phyloP scores from a whole-genome alignment of 2,888 invertebrate species.

The Sericinus montela region DNA sequence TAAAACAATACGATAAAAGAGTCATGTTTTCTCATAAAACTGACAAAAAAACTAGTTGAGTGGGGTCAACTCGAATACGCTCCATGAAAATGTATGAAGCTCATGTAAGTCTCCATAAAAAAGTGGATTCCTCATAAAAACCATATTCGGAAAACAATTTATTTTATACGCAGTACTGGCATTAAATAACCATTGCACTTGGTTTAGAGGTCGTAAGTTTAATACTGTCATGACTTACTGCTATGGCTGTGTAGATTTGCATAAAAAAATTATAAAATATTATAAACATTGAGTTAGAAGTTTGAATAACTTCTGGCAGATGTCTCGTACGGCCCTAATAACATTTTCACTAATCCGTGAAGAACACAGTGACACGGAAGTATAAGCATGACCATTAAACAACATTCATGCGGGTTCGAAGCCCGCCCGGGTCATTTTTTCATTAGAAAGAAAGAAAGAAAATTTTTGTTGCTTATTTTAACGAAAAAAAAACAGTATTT shows the following conservation, averaged over 20 bases:
- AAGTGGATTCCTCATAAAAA: conserved; percentile 1
- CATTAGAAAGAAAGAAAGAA: too few species aligned
- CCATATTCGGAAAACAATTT: conserved; percentile 7
- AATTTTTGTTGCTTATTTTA: too few species aligned
- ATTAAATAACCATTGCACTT: neutral
- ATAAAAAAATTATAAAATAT: too few species aligned
- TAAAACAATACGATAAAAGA: conserved; percentile 49
- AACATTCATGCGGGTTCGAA: too few species aligned
- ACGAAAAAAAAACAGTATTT: too few species aligned
- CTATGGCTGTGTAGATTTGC: neutral
- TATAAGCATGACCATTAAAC: too few species aligned
- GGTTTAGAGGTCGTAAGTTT: neutral
- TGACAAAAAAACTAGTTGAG: conserved; percentile 21
- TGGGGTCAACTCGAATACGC: conserved; percentile 9
- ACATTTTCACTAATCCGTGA: too few species aligned
- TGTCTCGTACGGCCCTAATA: too few species aligned
- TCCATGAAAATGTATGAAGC: conserved; percentile 14
- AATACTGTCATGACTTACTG: neutral
- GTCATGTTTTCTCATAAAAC: conserved; percentile 28
- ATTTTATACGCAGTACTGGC: conserved; percentile 4
- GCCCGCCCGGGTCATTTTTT: too few species aligned
- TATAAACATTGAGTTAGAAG: too few species aligned
- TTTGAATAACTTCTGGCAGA: too few species aligned
- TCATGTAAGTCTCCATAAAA: conserved; percentile 2
- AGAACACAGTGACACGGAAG: too few species aligned